Percentiles rank a stretch among this genome's conserved stretches.
Evolutionary conservation across 2,888 invertebrate species (phyloP).

Genomic region (Theretra japonica): DNA sequence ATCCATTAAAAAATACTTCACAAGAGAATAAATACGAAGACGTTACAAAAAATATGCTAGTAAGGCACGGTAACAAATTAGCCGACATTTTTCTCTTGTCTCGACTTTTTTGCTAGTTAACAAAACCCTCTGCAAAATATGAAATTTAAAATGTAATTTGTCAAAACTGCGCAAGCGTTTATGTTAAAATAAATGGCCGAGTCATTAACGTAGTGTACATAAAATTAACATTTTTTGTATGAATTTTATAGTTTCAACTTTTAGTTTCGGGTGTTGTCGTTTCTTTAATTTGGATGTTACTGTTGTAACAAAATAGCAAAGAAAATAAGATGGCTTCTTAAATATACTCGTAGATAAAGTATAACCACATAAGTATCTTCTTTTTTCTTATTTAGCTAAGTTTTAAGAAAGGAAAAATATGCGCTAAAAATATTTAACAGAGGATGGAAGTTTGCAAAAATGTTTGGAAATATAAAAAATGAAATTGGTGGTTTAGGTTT

Average conservation of each 20-base stretch:
- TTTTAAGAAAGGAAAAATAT: too few relatives aligned
- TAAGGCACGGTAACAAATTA: constrained; percentile 5
- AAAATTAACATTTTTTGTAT: constrained; percentile 49
- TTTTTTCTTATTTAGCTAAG: too few relatives aligned
- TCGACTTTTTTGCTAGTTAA: constrained; percentile 3
- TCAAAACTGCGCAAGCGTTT: constrained; percentile 31
- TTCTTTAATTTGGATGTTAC: neutral
- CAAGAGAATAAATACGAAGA: neutral
- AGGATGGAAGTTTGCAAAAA: too few relatives aligned
- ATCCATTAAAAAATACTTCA: neutral
- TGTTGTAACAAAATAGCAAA: neutral
- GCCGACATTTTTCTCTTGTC: neutral
- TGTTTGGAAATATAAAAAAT: too few relatives aligned
- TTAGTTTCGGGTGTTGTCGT: neutral
- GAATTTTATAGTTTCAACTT: neutral
- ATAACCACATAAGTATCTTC: too few relatives aligned
- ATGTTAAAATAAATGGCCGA: constrained; percentile 41
- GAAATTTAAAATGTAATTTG: constrained; percentile 34
- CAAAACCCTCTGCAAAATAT: constrained; percentile 18
- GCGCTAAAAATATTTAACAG: too few relatives aligned
- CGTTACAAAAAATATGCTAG: neutral
- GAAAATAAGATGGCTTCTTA: too few relatives aligned
- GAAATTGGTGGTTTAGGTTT: too few relatives aligned
- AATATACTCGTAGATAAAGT: too few relatives aligned
- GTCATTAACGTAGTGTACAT: constrained; percentile 58